phyloP scores from a whole-genome alignment of 2,113 vertebrate genomes.

The Sceloporus undulatus region DNA sequence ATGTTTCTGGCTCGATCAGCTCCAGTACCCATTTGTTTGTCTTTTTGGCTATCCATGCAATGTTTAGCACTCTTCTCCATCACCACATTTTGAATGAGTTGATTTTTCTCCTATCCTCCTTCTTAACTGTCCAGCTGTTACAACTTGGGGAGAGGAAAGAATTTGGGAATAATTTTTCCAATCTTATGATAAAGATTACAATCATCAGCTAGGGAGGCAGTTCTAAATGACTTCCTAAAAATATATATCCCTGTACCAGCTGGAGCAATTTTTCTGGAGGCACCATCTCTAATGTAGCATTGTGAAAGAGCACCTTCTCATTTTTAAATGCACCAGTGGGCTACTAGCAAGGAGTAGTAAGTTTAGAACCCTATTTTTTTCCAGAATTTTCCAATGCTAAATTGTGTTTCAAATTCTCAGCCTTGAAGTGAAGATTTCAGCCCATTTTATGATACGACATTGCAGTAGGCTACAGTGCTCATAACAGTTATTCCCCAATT shows the following conservation, averaged over 20 bases:
- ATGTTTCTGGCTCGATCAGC: no score
- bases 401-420: background rate
- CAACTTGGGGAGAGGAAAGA: no score
- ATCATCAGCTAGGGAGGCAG: background rate
- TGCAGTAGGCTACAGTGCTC: background rate
- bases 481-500: no score
- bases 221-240: background rate
- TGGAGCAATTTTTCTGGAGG: background rate
- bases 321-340: background rate
- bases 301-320: background rate
- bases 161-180: background rate
- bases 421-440: background rate
- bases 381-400: background rate
- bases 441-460: background rate
- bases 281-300: background rate
- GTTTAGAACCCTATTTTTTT: background rate
- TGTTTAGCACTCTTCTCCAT: no score
- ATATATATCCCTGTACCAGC: background rate
- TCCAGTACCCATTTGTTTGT: no score
- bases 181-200: background rate
- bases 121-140: no score
- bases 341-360: background rate
- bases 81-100: no score
- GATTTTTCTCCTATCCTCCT: no score
- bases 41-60: no score